Percentiles rank a stretch among this genome's conserved stretches.
phyloP scores from a whole-genome alignment of 2,888 invertebrate genomes.

The Neelides folsomi region DNA sequence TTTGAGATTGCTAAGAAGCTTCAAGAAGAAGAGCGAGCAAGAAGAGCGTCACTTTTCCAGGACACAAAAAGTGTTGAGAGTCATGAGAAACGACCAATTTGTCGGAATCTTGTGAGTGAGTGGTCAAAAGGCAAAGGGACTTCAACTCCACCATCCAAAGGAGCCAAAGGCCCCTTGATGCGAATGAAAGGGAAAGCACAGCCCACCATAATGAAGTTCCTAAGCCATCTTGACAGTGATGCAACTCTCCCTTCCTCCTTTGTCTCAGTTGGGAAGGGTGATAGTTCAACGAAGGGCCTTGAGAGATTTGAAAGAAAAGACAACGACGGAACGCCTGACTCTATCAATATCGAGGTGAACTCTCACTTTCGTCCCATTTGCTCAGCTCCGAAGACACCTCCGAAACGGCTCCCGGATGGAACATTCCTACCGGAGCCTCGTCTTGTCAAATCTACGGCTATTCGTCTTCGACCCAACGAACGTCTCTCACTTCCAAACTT shows the following conservation, averaged over 20 bases:
- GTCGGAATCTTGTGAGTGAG: background rate
- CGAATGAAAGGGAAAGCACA: too few species aligned
- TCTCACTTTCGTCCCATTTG: conserved; percentile 28
- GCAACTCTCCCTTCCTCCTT: background rate
- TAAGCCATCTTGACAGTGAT: background rate
- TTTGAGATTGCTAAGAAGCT: conserved; percentile 13
- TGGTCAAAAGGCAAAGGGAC: background rate
- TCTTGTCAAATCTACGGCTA: conserved; percentile 18
- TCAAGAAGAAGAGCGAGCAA: conserved; percentile 14
- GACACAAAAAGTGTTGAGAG: too few species aligned
- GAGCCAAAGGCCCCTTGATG: background rate
- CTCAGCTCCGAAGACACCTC: conserved; percentile 29
- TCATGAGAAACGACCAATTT: too few species aligned
- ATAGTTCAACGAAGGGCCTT: background rate
- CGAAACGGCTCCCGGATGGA: conserved; percentile 22
- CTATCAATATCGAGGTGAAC: conserved; percentile 25
- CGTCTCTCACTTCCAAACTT: background rate
- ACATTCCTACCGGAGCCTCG: conserved; percentile 22
- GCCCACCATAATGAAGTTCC: background rate
- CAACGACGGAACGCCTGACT: conserved; percentile 18
- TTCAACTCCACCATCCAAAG: background rate
- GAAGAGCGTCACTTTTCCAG: too few species aligned
- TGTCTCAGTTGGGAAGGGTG: background rate
- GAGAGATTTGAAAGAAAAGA: background rate
- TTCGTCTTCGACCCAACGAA: conserved; percentile 2